phyloP scores from a whole-genome alignment of 2,113 vertebrate genomes.

The Oryzias celebensis region DNA sequence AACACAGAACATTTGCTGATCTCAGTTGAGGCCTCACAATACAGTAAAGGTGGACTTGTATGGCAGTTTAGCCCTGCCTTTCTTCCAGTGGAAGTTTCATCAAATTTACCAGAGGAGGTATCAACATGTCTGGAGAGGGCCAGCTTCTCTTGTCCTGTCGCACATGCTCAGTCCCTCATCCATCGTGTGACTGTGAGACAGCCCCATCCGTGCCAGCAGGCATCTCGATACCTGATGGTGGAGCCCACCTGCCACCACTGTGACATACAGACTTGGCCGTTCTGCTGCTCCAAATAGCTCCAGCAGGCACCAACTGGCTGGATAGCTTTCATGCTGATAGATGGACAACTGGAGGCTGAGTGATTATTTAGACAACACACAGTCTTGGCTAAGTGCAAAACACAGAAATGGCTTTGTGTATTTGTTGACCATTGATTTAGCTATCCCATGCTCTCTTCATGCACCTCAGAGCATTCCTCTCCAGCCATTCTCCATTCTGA shows the following conservation, averaged over 20 bases:
- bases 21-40: slow-evolving; percentile 27
- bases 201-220: slow-evolving; percentile 49
- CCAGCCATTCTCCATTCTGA: too few species aligned
- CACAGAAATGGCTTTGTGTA: slow-evolving; percentile 14
- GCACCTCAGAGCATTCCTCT: too few species aligned
- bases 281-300: slow-evolving; percentile 38
- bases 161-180: slow-evolving; percentile 8
- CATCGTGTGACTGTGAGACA: slow-evolving; percentile 19
- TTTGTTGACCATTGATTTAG: slow-evolving; percentile 9
- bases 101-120: slow-evolving; percentile 66
- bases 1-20: slow-evolving; percentile 54
- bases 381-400: slow-evolving; percentile 31
- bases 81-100: slow-evolving; percentile 55
- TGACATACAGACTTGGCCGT: slow-evolving; percentile 41
- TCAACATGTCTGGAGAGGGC: slow-evolving; percentile 31
- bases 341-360: slow-evolving; percentile 46
- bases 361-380: slow-evolving; percentile 47
- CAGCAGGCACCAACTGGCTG: slow-evolving; percentile 64
- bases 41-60: slow-evolving; percentile 45
- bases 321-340: slow-evolving; percentile 55
- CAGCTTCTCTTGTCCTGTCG: slow-evolving; percentile 13
- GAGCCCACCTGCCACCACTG: slow-evolving; percentile 56
- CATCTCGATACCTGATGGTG: slow-evolving; percentile 52
- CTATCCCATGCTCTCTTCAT: neutral
- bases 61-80: slow-evolving; percentile 45